A percentile compares a stretch with the other conserved stretches of the same genome.
Evolutionary conservation across 2,888 invertebrate genomes (phyloP).

Genomic region (Stramonita haemastoma): DNA sequence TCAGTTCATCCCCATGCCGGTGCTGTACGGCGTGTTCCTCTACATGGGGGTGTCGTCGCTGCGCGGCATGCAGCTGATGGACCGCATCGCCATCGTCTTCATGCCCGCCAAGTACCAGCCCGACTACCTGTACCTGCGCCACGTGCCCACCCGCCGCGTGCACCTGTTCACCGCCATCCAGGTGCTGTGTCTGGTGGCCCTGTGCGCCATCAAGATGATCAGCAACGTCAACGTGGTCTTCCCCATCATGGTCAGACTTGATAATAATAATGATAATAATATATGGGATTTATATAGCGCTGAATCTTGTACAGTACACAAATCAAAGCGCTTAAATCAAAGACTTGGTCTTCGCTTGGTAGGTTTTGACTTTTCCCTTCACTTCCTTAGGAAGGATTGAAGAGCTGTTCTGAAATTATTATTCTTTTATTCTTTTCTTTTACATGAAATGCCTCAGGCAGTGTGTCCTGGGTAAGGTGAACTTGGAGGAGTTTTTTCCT

Average conservation of each 20-base stretch:
- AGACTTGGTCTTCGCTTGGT: too few species aligned
- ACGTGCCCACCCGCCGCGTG: conserved; percentile 92
- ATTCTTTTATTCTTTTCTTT: too few species aligned
- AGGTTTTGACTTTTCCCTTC: too few species aligned
- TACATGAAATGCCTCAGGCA: too few species aligned
- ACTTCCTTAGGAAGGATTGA: too few species aligned
- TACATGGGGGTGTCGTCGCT: conserved; percentile 98
- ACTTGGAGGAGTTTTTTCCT: too few species aligned
- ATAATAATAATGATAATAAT: too few species aligned
- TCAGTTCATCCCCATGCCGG: conserved; percentile 96
- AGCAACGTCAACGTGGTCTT: conserved; percentile 94
- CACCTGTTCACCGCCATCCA: conserved; percentile 79
- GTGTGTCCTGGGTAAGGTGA: too few species aligned
- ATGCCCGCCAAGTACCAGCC: conserved; percentile 99
- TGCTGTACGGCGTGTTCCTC: conserved; percentile 96
- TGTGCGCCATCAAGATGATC: conserved; percentile 84
- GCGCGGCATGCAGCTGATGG: conserved; percentile 94
- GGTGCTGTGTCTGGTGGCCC: conserved; percentile 72
- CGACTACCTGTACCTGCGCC: conserved; percentile 97
- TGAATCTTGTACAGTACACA: too few species aligned
- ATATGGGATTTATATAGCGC: too few species aligned
- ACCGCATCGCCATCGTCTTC: conserved; percentile 94
- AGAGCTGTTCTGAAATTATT: too few species aligned
- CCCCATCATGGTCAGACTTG: conserved; percentile 90
- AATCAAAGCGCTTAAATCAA: too few species aligned